phyloP scores from a whole-genome alignment of 35 echinoderm and acorn worm species.

The Apostichopus parvimensis region DNA sequence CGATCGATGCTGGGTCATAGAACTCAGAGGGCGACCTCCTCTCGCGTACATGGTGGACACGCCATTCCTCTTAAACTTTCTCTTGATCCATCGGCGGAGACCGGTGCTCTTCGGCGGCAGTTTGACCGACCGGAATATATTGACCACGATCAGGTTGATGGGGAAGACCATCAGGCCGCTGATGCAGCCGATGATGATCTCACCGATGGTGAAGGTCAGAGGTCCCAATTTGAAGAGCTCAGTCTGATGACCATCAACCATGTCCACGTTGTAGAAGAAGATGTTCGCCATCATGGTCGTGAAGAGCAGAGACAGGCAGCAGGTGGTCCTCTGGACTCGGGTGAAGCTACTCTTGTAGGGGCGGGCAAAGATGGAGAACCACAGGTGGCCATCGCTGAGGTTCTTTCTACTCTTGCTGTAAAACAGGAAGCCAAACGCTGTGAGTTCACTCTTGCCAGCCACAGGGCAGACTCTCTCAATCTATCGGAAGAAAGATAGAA shows the following conservation, averaged over 20 bases:
- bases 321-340: conserved; percentile 88
- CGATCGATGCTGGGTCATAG: background rate
- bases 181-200: conserved; percentile 84
- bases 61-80: conserved; percentile 13
- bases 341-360: conserved; percentile 94
- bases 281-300: conserved; percentile 99
- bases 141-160: conserved; percentile 80
- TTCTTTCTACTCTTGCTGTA: conserved; percentile 87
- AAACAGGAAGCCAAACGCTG: conserved; percentile 88
- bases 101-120: conserved; percentile 49
- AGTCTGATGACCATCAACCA: conserved; percentile 27
- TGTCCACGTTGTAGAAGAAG: conserved; percentile 85
- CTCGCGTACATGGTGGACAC: background rate
- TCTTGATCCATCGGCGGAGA: conserved; percentile 29
- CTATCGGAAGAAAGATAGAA: background rate
- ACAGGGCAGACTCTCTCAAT: conserved; percentile 93
- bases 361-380: conserved; percentile 96
- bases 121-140: conserved; percentile 77
- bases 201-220: conserved; percentile 67
- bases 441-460: conserved; percentile 92
- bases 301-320: conserved; percentile 95
- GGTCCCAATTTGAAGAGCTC: conserved; percentile 69
- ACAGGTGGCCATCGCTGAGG: conserved; percentile 87
- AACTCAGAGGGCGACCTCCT: background rate
- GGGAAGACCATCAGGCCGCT: conserved; percentile 94